A percentile compares a stretch with the other conserved stretches of the same genome.
These are phyloP conservation scores for Pinctada fucata DNA, from an alignment of 2,888 invertebrate genomes.

Conservation along the genomic window DNA sequence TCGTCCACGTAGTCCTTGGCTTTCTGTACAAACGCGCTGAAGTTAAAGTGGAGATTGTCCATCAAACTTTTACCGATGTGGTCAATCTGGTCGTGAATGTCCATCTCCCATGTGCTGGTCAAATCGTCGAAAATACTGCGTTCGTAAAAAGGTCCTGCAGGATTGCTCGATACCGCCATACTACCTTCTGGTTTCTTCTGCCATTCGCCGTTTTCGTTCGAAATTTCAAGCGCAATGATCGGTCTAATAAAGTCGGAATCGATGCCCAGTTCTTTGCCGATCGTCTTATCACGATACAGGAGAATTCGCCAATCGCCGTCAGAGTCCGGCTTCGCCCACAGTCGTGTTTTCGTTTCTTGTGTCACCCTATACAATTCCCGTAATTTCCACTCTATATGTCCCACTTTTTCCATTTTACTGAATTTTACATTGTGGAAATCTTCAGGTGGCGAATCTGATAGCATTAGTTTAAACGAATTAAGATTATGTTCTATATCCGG, in stretches of 20 bases:
- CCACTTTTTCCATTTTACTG: conserved; percentile 73
- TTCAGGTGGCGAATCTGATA: conserved; percentile 61
- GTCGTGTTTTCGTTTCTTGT: conserved; percentile 53
- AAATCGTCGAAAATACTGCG: conserved; percentile 70
- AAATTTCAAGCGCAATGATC: conserved; percentile 63
- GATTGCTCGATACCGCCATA: conserved; percentile 50
- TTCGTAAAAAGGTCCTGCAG: conserved; percentile 63
- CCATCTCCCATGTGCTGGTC: conserved; percentile 68
- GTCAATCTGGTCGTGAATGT: conserved; percentile 72
- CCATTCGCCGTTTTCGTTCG: conserved; percentile 59
- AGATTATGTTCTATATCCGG: conserved; percentile 72
- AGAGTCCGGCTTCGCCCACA: conserved; percentile 69
- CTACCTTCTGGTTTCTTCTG: conserved; percentile 58
- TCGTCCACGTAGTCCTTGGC: conserved; percentile 69
- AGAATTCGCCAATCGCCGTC: conserved; percentile 70
- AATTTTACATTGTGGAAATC: conserved; percentile 71
- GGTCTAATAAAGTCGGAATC: conserved; percentile 71
- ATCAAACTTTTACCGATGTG: conserved; percentile 67
- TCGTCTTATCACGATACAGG: conserved; percentile 64
- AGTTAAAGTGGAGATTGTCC: conserved; percentile 67
- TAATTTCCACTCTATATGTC: conserved; percentile 70
- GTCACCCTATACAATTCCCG: conserved; percentile 63
- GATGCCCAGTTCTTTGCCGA: conserved; percentile 66
- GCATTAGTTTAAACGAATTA: conserved; percentile 70
- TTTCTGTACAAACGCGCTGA: conserved; percentile 65